Percentiles rank a stretch among this genome's conserved stretches.
Conservation (phyloP, 2,797 vertebrate genomes). For the Halcyon leucocephala region DNA sequence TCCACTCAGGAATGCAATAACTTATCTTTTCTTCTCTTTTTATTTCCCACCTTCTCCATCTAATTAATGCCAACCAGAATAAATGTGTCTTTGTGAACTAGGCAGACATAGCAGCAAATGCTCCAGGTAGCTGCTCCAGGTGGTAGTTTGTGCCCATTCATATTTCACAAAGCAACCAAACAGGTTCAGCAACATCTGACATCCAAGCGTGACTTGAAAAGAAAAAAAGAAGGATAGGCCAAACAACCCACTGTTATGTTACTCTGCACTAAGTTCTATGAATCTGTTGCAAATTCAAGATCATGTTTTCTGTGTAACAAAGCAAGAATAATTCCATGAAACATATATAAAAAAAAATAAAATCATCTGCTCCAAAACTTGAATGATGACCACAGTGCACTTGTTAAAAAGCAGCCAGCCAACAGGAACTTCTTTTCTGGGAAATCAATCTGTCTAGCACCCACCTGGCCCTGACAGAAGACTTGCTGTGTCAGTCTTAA, state of each 20-base stretch:
- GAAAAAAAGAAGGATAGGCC: background rate
- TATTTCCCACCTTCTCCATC: background rate
- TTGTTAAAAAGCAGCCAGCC: background rate
- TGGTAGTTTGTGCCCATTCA: background rate
- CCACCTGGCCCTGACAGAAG: background rate
- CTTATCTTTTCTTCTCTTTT: constrained; percentile 19
- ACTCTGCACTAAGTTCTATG: background rate
- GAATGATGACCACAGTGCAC: background rate
- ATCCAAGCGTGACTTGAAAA: background rate
- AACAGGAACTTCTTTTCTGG: background rate
- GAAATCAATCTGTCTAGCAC: background rate
- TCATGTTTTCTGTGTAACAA: background rate
- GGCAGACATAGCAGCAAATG: background rate
- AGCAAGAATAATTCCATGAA: background rate
- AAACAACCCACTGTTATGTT: background rate
- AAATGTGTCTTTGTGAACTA: constrained; percentile 43
- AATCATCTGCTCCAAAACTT: background rate
- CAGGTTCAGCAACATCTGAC: background rate
- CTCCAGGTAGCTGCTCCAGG: background rate
- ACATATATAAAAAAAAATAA: background rate
- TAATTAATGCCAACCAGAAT: constrained; percentile 34
- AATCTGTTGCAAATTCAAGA: background rate
- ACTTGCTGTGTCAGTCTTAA: background rate
- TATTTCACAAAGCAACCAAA: constrained; percentile 13
- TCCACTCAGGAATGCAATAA: constrained; percentile 45